Base-by-base conservation (phyloP, 2,888 invertebrate species). In the Dioctria rufipes region DNA sequence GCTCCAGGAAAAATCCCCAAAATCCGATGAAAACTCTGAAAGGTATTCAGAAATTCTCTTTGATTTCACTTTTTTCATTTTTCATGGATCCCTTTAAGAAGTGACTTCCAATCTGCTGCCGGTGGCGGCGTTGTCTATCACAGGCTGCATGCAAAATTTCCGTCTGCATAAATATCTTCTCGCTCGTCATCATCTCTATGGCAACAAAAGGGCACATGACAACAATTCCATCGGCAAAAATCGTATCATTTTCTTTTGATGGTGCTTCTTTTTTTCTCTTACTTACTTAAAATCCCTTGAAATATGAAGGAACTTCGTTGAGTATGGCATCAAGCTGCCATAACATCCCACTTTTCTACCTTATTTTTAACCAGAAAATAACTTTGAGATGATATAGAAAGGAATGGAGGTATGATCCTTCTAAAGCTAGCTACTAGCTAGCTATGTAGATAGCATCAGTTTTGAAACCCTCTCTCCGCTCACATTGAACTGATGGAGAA, bases 51-150 rank as follows among this genome's bases (percentile, higher is more conserved):
- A 51, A 9, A 78, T 78, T 78, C 78, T n/a, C 65, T 78, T 78
- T 78, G 78, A 78, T 78, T 78, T 65, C 42, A 65, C 40, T 78
- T 65, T 58, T 73, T 73, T 60, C 73, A 58, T 54, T 78, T 78
- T 78, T 78, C 39, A 78, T 65, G 46, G 49, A 42, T 11, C 40
- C 6, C 5, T 37, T 39, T 39, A 61, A 25, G 61, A 61, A 61
- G 61, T 61, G 4, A 61, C 61, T 61, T 61, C 58, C 37, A 25
- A n/a, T 37, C 58, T 58, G 8, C 51, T 51, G 51, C 51, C 8
- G 49, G 8, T 49, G 65, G 13, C 46, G 8, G 8, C 46, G 5
- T 46, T 2, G 46, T 46, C 8, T 46, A 46, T 46, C 2, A 5
- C 25, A 39, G 51, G 54, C 37, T 51, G 51, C 25, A 25, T 25